These are phyloP conservation scores for Drosophila tripunctata DNA, from an alignment of 2,888 invertebrate species.

Conservation along the genomic window DNA sequence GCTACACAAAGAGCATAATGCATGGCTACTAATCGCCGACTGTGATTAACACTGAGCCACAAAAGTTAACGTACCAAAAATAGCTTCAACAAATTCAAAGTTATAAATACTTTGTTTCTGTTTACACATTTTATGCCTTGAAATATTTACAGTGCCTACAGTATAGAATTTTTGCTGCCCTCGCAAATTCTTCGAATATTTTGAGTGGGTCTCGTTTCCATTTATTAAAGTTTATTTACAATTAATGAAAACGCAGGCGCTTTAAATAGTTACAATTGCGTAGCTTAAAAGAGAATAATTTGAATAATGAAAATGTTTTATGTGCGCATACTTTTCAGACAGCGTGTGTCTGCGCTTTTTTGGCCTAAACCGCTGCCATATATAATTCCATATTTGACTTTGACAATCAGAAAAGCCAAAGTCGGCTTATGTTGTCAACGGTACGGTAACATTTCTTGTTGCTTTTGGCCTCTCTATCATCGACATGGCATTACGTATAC, in stretches of 20 bases:
- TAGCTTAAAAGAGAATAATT: neutral
- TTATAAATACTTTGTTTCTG: neutral
- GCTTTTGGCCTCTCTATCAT: constrained; percentile 34
- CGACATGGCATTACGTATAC: constrained; percentile 55
- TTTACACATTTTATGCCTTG: neutral
- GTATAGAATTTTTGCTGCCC: neutral
- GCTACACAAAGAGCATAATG: constrained; percentile 40
- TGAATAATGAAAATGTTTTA: neutral
- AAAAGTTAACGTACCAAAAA: constrained; percentile 13
- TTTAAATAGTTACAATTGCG: neutral
- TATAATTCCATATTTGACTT: constrained; percentile 68
- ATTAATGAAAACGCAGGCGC: neutral
- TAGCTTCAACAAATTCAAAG: neutral
- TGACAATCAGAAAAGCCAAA: constrained; percentile 60
- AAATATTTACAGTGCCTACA: neutral
- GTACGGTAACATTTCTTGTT: constrained; percentile 37
- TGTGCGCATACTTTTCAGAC: constrained; percentile 23
- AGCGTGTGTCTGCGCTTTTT: constrained; percentile 37
- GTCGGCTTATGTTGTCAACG: constrained; percentile 72
- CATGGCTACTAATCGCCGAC: constrained; percentile 35
- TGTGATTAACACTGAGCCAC: constrained; percentile 36
- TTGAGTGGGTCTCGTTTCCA: neutral
- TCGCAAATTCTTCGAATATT: neutral
- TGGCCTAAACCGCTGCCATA: constrained; percentile 19
- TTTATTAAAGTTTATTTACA: neutral